Base-by-base conservation (phyloP, 2,888 invertebrate species). In the Pristionchus mayeri region DNA sequence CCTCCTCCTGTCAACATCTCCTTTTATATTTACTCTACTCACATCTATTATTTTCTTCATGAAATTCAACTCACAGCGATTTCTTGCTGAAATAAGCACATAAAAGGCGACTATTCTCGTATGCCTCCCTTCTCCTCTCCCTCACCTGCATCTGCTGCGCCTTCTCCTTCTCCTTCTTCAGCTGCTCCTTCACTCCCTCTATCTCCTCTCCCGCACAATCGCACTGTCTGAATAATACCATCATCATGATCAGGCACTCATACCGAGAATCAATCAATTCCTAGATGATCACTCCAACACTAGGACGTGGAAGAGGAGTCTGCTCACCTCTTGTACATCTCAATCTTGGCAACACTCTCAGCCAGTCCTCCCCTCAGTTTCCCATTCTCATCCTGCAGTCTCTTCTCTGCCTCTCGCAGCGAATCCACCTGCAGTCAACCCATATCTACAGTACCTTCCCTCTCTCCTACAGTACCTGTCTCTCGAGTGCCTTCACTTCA, bases 311-410 rank as follows among this genome's bases (percentile, higher is more conserved):
- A 21, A 21, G 54, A 54, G 27, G 4, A 75, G 24, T 50, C 2
- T 48, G 7, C 50, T 50, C 2, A 71, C 54, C 83, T 67, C 48
- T 87, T 87, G 79, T 88, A 88, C 75, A 86, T 84, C 44, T 88
- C 88, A 21, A 88, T 85, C 82, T 89, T 89, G 44, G 75, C 84
- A 0, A 89, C 83, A 13, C 88, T 87, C 30, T 88, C 89, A 9
- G 88, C 83, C 80, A 89, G 48, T 60, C 88, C 89, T 34, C 86
- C 81, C 30, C 88, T 34, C 48, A 87, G 40, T 21, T 86, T 84
- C 16, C 82, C 84, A 54, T 88, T 88, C 84, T 88, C 88, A 13
- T 87, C 86, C 18, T 85, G 67, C 30, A 87, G 60, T 37, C 24
- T 54, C 52, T 60, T 48, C 76, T 86, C 84, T 2, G 52, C 52